Evolutionary conservation across 2,113 vertebrate species (phyloP), one percentile per base, ranked within the genome.

Genomic region (Erinaceus europaeus): DNA sequence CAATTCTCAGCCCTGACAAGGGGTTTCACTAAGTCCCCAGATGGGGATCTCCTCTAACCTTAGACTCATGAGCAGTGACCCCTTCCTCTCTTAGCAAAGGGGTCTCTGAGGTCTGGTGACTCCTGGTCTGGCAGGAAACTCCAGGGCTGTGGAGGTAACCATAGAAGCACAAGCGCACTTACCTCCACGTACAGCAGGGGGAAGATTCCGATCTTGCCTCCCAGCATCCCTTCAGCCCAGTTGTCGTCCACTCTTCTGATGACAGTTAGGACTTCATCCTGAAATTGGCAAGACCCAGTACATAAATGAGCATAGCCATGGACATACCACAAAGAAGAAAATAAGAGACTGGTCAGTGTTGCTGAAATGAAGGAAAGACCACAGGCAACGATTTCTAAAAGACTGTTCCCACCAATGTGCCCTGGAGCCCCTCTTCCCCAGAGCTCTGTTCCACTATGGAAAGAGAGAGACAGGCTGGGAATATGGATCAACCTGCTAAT

Each of bases 151-250:
- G 83, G 77, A 82, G 67, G n/a, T 84, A 50, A 0, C 1, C 6
- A 1, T 0, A 68, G 27, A 55, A 1, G 0, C 52, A 18, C 36
- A 15, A 6, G 11, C 20, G 62, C 78, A 29, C 97, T 98, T 97
- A 99, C 99, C 98, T 99, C 99, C 89, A 99, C 99, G 5, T 99
- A 99, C 38, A 99, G 97, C 75, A 99, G 98, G 57, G 99, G 99
- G 78, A 99, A 99, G 95, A 99, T 99, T 68, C 99, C 99, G 76
- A 99, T 98, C 97, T 99, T 99, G 97, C 99, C 99, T 96, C 99
- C 98, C 95, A 99, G 96, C 99, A 99, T 99, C 95, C 99, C 99
- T 97, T 99, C 99, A 9, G 99, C 99, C 99, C 99, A 99, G 97
- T 99, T 99, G 93, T 99, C 99, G 90, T 99, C 99, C 94, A 99